Evolutionary conservation across 1,140 invertebrate genomes (phyloP).

Genomic region (Dinoponera quadriceps): DNA sequence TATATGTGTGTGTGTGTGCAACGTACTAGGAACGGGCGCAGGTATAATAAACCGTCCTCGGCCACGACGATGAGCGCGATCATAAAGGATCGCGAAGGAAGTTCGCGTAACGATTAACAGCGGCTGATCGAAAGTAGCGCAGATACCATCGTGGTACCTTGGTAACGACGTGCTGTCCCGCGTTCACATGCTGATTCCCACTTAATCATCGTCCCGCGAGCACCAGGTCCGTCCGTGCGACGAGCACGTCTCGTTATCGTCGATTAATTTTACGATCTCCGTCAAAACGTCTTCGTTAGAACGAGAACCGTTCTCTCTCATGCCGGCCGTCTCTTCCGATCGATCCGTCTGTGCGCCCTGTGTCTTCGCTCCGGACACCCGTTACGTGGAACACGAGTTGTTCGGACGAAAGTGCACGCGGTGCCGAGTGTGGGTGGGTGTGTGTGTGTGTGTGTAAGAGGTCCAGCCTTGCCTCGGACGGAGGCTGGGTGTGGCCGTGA

Average conservation of each 20-base stretch:
- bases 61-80: conserved; percentile 36
- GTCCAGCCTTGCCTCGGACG: conserved; percentile 81
- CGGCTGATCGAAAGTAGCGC: conserved; percentile 58
- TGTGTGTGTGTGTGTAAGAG: conserved; percentile 82
- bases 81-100: conserved; percentile 49
- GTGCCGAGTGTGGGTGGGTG: conserved; percentile 76
- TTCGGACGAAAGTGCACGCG: conserved; percentile 68
- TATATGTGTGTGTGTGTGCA: too few relatives aligned
- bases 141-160: background rate
- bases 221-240: too few relatives aligned
- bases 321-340: background rate
- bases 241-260: conserved; percentile 13
- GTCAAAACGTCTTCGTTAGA: too few relatives aligned
- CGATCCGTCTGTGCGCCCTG: background rate
- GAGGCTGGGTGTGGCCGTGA: conserved; percentile 85
- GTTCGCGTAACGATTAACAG: conserved; percentile 63
- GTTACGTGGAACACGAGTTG: conserved; percentile 66
- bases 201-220: background rate
- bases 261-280: background rate
- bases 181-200: conserved; percentile 34
- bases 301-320: too few relatives aligned
- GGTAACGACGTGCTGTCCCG: background rate
- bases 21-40: conserved; percentile 26
- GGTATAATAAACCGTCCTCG: conserved; percentile 53
- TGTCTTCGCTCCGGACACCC: conserved; percentile 47